These are phyloP conservation scores for Poeciliopsis retropinna DNA, from an alignment of 2,113 vertebrate species.

Conservation along the genomic window DNA sequence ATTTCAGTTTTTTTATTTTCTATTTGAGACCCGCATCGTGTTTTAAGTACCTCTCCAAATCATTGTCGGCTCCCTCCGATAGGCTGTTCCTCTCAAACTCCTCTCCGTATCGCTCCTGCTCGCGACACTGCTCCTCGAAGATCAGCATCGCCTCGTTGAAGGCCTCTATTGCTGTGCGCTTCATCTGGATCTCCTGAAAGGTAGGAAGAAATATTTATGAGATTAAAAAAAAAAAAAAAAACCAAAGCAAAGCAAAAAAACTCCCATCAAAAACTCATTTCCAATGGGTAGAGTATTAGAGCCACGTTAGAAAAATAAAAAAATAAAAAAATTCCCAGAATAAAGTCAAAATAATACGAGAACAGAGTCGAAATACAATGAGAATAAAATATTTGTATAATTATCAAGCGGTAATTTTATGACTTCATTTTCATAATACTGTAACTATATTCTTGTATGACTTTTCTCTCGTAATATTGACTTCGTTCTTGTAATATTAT, in stretches of 20 bases:
- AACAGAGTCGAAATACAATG: too few species aligned
- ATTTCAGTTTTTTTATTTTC: accelerated
- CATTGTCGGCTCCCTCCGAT: slow-evolving; percentile 87
- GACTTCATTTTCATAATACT: too few species aligned
- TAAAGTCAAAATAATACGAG: too few species aligned
- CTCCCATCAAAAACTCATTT: too few species aligned
- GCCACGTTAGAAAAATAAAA: background rate
- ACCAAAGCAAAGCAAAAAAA: background rate
- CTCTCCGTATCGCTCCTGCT: slow-evolving; percentile 90
- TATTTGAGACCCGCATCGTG: background rate
- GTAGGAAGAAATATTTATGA: slow-evolving; percentile 13
- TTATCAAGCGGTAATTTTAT: too few species aligned
- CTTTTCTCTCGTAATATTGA: too few species aligned
- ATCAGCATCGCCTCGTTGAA: slow-evolving; percentile 97
- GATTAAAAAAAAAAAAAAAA: background rate
- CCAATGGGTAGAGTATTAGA: background rate
- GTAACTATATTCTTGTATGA: too few species aligned
- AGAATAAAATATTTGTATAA: too few species aligned
- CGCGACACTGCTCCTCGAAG: slow-evolving; percentile 93
- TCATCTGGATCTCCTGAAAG: slow-evolving; percentile 95
- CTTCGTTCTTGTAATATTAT: too few species aligned
- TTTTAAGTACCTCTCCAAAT: slow-evolving; percentile 87
- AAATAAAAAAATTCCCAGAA: too few species aligned
- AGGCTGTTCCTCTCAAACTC: slow-evolving; percentile 89
- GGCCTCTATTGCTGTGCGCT: slow-evolving; percentile 92